phyloP scores from a whole-genome alignment of 2,888 invertebrate species.

The Nephrotoma guestfalica region DNA sequence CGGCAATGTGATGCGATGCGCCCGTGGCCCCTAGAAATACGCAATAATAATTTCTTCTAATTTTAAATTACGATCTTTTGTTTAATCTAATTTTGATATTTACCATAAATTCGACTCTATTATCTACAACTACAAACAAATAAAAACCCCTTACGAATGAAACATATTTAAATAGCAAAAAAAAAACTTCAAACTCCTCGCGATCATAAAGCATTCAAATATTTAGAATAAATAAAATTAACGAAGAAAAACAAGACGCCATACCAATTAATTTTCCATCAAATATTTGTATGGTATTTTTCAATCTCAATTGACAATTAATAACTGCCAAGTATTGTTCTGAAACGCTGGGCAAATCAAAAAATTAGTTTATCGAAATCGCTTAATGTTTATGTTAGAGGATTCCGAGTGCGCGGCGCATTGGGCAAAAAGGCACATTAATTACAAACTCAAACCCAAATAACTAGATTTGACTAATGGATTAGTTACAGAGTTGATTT shows the following conservation, averaged over 20 bases:
- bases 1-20: too few relatives aligned
- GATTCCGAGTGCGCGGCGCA: not conserved
- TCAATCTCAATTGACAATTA: not conserved
- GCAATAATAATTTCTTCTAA: too few relatives aligned
- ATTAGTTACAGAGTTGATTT: not conserved
- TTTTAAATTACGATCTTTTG: too few relatives aligned
- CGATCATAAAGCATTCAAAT: not conserved
- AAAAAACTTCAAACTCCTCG: not conserved
- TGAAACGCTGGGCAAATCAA: not conserved
- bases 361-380: not conserved
- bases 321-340: not conserved
- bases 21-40: too few relatives aligned
- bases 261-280: not conserved
- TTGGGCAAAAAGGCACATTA: not conserved
- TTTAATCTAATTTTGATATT: too few relatives aligned
- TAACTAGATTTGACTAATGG: not conserved
- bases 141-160: too few relatives aligned
- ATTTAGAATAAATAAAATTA: not conserved
- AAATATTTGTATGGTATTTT: not conserved
- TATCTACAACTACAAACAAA: too few relatives aligned
- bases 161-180: too few relatives aligned
- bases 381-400: not conserved
- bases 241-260: not conserved
- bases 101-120: too few relatives aligned
- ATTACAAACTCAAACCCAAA: not conserved